These are phyloP conservation scores for Entomobrya multifasciata DNA, from an alignment of 2,888 invertebrate genomes.

Conservation along the genomic window DNA sequence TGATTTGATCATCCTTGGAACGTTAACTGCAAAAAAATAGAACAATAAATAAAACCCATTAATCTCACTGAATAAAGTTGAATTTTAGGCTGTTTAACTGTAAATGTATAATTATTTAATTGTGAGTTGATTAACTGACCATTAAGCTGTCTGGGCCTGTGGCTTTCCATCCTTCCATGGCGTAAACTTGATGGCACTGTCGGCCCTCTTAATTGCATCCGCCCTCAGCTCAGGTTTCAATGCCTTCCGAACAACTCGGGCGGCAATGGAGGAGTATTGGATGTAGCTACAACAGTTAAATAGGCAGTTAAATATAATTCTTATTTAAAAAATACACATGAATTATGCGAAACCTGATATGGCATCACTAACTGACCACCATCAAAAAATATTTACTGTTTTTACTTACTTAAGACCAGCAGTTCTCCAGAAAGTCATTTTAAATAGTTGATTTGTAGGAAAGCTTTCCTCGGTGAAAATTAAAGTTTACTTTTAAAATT, in stretches of 20 bases:
- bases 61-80: no score
- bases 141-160: constrained; percentile 83
- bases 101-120: no score
- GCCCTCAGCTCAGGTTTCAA: constrained; percentile 88
- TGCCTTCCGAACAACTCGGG: constrained; percentile 89
- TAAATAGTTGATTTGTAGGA: constrained; percentile 11
- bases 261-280: constrained; percentile 97
- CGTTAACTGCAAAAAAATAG: no score
- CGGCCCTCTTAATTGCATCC: constrained; percentile 89
- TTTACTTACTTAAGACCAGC: constrained; percentile 79
- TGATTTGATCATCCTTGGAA: no score
- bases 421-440: constrained; percentile 79
- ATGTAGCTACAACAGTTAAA: constrained; percentile 96
- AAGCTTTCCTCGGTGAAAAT: constrained; percentile 3
- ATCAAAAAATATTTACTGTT: no score
- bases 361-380: no score
- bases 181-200: constrained; percentile 89
- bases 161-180: constrained; percentile 94
- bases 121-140: no score
- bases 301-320: not conserved
- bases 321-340: constrained; percentile 10
- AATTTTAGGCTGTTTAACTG: no score
- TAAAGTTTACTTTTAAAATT: not conserved
- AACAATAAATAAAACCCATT: no score
- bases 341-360: no score